Evolutionary conservation across 2,888 invertebrate genomes (phyloP).

Genomic region (Iphiclides podalirius): DNA sequence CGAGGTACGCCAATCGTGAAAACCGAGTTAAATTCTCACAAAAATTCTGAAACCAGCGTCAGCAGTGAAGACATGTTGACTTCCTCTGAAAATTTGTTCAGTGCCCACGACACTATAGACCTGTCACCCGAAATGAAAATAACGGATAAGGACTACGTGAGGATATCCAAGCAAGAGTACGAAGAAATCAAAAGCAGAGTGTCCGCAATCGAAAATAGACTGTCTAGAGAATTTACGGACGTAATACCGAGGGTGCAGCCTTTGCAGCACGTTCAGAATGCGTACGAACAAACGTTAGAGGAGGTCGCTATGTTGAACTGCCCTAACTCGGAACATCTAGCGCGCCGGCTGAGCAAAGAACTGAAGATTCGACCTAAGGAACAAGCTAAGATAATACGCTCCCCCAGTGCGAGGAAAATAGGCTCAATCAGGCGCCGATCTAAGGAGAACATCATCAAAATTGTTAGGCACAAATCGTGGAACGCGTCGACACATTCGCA

Average conservation of each 20-base stretch:
- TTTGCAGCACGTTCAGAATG: constrained; percentile 83
- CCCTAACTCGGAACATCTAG: constrained; percentile 84
- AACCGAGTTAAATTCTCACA: constrained; percentile 53
- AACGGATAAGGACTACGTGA: constrained; percentile 81
- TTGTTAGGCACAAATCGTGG: constrained; percentile 84
- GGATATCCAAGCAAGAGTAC: constrained; percentile 87
- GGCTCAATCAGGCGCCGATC: constrained; percentile 87
- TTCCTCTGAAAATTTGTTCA: constrained; percentile 67
- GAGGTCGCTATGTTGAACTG: constrained; percentile 83
- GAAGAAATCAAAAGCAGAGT: constrained; percentile 88
- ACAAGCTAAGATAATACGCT: constrained; percentile 86
- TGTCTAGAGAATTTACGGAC: constrained; percentile 84
- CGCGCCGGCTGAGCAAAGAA: constrained; percentile 85
- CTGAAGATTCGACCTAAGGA: constrained; percentile 85
- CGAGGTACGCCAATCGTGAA: constrained; percentile 65
- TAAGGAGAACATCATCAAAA: constrained; percentile 80
- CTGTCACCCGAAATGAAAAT: constrained; percentile 65
- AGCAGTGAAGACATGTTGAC: constrained; percentile 68
- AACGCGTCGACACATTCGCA: constrained; percentile 74
- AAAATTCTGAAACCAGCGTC: constrained; percentile 66
- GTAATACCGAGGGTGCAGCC: constrained; percentile 73
- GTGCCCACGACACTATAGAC: constrained; percentile 67
- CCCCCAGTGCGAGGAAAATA: constrained; percentile 90
- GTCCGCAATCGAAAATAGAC: constrained; percentile 84
- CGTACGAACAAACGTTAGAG: constrained; percentile 86